Conservation (phyloP, 2,797 vertebrate genomes). For the Sparus aurata region DNA sequence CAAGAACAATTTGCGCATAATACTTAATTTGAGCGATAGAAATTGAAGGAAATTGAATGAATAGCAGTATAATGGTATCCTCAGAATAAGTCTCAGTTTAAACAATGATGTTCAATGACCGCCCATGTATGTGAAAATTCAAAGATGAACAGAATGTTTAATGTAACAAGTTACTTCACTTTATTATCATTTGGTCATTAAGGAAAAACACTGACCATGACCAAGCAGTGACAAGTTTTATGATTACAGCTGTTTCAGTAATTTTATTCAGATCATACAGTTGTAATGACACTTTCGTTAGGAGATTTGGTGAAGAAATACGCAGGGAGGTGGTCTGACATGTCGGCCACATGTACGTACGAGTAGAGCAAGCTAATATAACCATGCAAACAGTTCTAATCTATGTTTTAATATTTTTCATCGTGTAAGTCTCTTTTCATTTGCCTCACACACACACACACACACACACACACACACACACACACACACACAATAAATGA, state of each 20-base stretch:
- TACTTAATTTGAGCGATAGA: no score
- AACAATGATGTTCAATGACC: neutral
- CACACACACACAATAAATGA: conserved; percentile 11
- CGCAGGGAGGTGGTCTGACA: neutral
- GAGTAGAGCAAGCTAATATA: no score
- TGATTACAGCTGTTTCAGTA: neutral
- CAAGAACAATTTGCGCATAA: no score
- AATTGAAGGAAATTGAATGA: conserved; percentile 6
- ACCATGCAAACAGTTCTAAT: neutral
- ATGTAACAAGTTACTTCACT: no score
- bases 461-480: conserved; percentile 33
- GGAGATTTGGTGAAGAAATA: neutral
- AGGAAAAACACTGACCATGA: conserved; percentile 29
- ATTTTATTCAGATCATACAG: conserved; percentile 7
- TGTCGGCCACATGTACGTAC: neutral
- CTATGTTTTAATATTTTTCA: neutral
- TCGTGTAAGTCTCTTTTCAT: conserved; percentile 1
- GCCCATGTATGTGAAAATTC: neutral
- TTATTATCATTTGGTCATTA: neutral
- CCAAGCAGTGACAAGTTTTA: conserved; percentile 1
- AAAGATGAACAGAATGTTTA: no score
- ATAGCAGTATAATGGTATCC: neutral
- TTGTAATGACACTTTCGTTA: conserved; percentile 30
- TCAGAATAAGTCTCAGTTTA: neutral
- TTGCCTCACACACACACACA: neutral